phyloP scores from a whole-genome alignment of 2,888 invertebrate species.

The Geotrupes spiniger region DNA sequence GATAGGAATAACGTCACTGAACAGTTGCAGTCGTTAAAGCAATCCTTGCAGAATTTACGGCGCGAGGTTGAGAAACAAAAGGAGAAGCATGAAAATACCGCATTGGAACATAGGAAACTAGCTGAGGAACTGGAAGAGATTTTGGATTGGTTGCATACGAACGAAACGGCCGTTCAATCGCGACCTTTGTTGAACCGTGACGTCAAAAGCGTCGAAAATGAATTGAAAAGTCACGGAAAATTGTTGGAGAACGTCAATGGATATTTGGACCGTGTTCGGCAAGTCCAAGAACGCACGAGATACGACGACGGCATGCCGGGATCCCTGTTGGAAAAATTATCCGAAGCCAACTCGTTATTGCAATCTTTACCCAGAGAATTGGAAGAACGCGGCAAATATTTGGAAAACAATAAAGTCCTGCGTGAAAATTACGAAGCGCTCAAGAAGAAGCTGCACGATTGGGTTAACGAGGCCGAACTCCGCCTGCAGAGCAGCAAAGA shows the following conservation, averaged over 20 bases:
- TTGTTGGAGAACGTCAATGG: constrained; percentile 67
- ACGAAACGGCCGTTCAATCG: constrained; percentile 78
- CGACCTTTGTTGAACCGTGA: constrained; percentile 78
- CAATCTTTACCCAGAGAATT: constrained; percentile 77
- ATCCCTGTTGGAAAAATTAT: constrained; percentile 77
- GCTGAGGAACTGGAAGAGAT: constrained; percentile 79
- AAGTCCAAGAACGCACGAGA: constrained; percentile 68
- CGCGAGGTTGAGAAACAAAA: constrained; percentile 81
- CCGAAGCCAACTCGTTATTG: constrained; percentile 76
- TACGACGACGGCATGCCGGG: constrained; percentile 78
- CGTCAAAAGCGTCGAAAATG: constrained; percentile 74
- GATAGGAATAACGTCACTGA: constrained; percentile 87
- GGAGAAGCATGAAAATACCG: constrained; percentile 82
- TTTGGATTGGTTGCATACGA: constrained; percentile 78
- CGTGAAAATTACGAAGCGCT: constrained; percentile 74
- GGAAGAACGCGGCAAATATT: constrained; percentile 75
- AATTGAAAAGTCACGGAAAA: constrained; percentile 72
- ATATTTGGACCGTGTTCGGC: constrained; percentile 67
- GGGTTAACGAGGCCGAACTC: constrained; percentile 81
- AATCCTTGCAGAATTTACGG: constrained; percentile 74
- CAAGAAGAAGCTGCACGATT: constrained; percentile 74
- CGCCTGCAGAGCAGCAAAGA: constrained; percentile 74
- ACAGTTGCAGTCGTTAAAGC: constrained; percentile 81
- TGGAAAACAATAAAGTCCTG: constrained; percentile 72
- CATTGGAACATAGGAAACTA: constrained; percentile 84